phyloP scores from a whole-genome alignment of 2,797 vertebrate species.

The Tapirus indicus region DNA sequence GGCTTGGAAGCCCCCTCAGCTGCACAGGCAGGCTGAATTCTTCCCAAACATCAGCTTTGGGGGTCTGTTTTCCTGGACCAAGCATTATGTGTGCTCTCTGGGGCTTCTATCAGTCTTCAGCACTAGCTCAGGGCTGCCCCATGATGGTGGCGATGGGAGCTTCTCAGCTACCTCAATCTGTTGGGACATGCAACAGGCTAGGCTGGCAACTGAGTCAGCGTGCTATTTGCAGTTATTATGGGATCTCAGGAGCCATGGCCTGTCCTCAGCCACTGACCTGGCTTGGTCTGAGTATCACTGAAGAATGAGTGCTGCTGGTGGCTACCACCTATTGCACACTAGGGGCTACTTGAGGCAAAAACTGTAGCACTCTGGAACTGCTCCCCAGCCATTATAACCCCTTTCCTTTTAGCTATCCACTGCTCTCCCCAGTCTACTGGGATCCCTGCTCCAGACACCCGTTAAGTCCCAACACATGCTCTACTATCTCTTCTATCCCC shows the following conservation, averaged over 20 bases:
- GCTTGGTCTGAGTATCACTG: not conserved
- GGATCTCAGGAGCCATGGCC: accelerated
- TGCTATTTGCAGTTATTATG: accelerated
- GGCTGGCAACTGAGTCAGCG: no score
- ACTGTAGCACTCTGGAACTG: not conserved
- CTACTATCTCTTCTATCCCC: no score
- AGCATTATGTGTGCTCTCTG: no score
- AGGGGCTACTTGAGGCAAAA: not conserved
- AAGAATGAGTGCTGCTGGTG: accelerated
- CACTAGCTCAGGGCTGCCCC: not conserved
- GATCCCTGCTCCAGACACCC: no score
- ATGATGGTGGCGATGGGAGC: accelerated
- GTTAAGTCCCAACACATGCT: no score
- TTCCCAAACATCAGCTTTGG: no score
- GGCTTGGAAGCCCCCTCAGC: no score
- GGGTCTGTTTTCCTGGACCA: no score
- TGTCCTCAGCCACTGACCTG: not conserved
- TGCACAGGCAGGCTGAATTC: no score
- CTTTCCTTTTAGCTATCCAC: not conserved
- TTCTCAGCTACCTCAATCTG: not conserved
- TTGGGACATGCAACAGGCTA: accelerated
- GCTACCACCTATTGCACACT: accelerated
- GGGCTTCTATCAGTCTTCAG: no score
- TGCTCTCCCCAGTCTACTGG: not conserved
- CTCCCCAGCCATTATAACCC: not conserved